A percentile compares a stretch with the other conserved stretches of the same genome.
phyloP scores from a whole-genome alignment of 2,113 vertebrate species.

The Pedetes capensis region DNA sequence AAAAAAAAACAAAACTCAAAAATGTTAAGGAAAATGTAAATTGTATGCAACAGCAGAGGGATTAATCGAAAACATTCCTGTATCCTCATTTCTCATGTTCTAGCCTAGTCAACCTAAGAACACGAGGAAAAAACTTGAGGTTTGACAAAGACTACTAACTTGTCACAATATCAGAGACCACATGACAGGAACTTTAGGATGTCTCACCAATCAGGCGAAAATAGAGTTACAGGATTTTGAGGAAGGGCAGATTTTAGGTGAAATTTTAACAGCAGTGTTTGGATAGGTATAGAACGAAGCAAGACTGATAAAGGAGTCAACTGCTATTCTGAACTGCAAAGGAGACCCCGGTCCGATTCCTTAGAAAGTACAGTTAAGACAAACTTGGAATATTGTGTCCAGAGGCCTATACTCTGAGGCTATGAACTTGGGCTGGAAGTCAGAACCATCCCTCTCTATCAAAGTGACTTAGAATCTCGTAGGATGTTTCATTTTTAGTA shows the following conservation, averaged over 20 bases:
- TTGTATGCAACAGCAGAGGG: background rate
- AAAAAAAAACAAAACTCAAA: too few relatives aligned
- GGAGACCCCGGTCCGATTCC: background rate
- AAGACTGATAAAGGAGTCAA: background rate
- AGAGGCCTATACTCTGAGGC: background rate
- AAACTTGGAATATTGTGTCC: background rate
- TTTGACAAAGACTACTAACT: conserved; percentile 4
- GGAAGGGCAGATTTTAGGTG: background rate
- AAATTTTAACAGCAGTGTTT: background rate
- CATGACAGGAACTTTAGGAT: background rate
- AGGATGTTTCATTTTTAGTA: conserved; percentile 23
- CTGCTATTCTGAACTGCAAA: background rate
- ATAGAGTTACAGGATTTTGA: background rate
- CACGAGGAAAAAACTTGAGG: background rate
- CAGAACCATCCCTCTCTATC: background rate
- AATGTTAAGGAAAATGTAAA: background rate
- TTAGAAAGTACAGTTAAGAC: background rate
- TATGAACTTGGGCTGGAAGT: background rate
- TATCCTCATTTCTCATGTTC: background rate
- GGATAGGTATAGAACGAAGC: background rate
- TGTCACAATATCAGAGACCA: background rate
- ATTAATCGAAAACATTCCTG: background rate
- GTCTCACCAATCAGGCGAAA: background rate
- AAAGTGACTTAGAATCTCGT: background rate
- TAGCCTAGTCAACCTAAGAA: background rate